Conservation (phyloP, 2,888 invertebrate genomes). For the Drymonia ruficornis region DNA sequence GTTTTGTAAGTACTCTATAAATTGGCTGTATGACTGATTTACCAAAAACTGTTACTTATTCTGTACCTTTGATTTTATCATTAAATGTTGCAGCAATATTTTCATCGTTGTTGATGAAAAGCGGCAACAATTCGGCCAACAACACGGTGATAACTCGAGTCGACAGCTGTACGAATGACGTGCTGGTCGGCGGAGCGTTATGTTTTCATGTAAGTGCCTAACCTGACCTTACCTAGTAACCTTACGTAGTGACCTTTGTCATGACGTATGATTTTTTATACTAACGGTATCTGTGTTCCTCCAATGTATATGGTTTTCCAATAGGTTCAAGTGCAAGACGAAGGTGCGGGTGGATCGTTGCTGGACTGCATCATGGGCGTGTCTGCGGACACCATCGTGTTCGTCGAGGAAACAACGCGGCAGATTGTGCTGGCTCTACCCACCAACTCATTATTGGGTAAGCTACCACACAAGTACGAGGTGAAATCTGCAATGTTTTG, state of each 20-base stretch:
- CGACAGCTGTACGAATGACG: slow-evolving; percentile 87
- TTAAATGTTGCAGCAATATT: slow-evolving; percentile 86
- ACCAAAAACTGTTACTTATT: background rate
- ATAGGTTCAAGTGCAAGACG: slow-evolving; percentile 86
- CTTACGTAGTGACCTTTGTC: too few species aligned
- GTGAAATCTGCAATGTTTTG: too few species aligned
- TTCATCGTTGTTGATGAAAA: slow-evolving; percentile 82
- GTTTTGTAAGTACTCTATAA: slow-evolving; percentile 89
- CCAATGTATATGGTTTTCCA: too few species aligned
- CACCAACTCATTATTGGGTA: slow-evolving; percentile 90
- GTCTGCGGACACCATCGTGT: slow-evolving; percentile 93
- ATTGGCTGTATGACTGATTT: too few species aligned
- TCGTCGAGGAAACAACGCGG: slow-evolving; percentile 92
- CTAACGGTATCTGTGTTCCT: too few species aligned
- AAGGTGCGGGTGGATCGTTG: slow-evolving; percentile 76
- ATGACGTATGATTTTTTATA: too few species aligned
- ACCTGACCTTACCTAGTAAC: too few species aligned
- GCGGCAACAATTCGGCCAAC: slow-evolving; percentile 90
- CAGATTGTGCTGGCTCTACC: slow-evolving; percentile 95
- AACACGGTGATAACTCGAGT: slow-evolving; percentile 85
- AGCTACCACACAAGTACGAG: slow-evolving; percentile 12
- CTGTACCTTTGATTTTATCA: background rate
- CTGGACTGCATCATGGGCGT: slow-evolving; percentile 94
- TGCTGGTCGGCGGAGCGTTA: slow-evolving; percentile 91
- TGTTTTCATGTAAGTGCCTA: slow-evolving; percentile 91